These are phyloP conservation scores for Clupea harengus DNA, from an alignment of 2,113 vertebrate species.

Conservation along the genomic window DNA sequence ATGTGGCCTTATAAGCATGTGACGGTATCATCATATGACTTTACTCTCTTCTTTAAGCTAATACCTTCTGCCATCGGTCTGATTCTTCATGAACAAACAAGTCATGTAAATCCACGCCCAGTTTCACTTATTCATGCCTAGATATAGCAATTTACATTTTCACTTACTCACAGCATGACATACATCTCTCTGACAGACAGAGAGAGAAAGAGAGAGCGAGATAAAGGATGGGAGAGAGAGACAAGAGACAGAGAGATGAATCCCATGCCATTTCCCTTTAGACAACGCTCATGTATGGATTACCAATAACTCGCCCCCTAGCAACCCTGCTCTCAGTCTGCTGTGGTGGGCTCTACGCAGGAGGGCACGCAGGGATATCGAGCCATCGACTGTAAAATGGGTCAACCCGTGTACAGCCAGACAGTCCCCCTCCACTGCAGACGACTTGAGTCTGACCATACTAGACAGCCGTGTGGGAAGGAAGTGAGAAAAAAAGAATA, in stretches of 20 bases:
- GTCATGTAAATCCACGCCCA: not conserved
- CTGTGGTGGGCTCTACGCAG: constrained; percentile 22
- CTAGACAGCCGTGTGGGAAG: constrained; percentile 33
- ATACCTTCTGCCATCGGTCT: not conserved
- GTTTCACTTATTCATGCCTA: not conserved
- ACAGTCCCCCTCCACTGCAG: constrained; percentile 49
- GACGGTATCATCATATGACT: not conserved
- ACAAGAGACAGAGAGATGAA: not conserved
- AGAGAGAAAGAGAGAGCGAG: not conserved
- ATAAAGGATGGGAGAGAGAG: not conserved
- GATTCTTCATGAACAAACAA: not conserved
- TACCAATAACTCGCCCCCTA: constrained; percentile 34
- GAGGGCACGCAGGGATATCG: constrained; percentile 51
- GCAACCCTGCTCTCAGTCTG: constrained; percentile 13
- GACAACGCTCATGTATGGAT: constrained; percentile 33
- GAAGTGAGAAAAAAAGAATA: constrained; percentile 13
- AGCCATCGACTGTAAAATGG: constrained; percentile 65
- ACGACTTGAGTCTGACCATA: constrained; percentile 5
- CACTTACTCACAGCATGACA: not conserved
- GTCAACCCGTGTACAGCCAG: constrained; percentile 62
- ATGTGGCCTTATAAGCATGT: not conserved
- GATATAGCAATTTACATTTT: not conserved
- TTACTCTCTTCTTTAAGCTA: not conserved
- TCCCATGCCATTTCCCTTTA: not conserved
- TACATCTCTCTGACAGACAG: not conserved